A percentile compares a stretch with the other conserved stretches of the same genome.
Conservation (phyloP, 2,113 vertebrate species). For the Megaceryle maxima region DNA sequence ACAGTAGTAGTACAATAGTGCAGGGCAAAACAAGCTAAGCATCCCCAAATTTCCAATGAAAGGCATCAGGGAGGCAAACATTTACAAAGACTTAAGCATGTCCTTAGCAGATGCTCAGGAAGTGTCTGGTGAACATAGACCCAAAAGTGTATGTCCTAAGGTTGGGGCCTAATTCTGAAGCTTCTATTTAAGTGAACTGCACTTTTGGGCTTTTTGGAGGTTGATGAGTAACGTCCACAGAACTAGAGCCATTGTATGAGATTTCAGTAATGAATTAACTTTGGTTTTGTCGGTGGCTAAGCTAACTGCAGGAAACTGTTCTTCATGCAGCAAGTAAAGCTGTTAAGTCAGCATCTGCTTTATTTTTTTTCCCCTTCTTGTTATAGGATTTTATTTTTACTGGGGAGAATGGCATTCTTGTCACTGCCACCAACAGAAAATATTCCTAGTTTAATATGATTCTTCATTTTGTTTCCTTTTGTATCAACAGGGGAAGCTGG, state of each 20-base stretch:
- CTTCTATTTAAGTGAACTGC: neutral
- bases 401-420: neutral
- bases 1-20: neutral
- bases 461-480: neutral
- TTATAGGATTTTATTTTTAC: neutral
- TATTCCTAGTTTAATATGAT: neutral
- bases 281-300: neutral
- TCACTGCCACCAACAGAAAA: neutral
- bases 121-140: neutral
- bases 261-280: neutral
- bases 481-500: slow-evolving; percentile 85
- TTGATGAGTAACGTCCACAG: neutral
- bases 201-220: neutral
- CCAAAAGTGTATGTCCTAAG: neutral
- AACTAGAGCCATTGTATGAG: neutral
- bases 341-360: neutral
- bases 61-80: neutral
- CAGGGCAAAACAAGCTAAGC: neutral
- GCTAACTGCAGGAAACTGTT: neutral
- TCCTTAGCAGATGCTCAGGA: neutral
- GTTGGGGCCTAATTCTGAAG: neutral
- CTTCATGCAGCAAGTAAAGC: neutral
- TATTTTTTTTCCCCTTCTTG: neutral
- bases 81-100: neutral
- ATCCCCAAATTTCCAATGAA: neutral